Evolutionary conservation across 2,888 invertebrate genomes (phyloP), one percentile per base, ranked within the genome.

Genomic region (Lacanobia oleracea): DNA sequence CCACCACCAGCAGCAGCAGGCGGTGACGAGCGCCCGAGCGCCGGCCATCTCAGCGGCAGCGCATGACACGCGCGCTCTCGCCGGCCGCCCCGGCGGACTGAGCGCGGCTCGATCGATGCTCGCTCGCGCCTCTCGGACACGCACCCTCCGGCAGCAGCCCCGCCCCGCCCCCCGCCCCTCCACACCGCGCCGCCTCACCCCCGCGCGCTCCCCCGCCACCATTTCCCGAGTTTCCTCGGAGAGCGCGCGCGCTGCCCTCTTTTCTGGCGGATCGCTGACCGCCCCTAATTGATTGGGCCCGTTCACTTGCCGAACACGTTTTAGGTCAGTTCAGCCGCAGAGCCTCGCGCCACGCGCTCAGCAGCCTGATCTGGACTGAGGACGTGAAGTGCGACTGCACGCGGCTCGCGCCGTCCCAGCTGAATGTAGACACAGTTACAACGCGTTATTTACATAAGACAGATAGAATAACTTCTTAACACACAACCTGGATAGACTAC

Each of bases 191-290:
- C 75, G 83, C 82, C 88, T 87, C 89, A 84, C 80, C 14, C 76
- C 89, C 88, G 88, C 88, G 89, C 89, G 89, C 90, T 90, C 89
- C 90, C 88, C 90, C 91, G 88, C 90, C 88, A 90, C 92, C 90
- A 91, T 95, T 95, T 94, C 94, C 96, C 96, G 94, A 93, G 90
- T 94, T 94, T 95, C 93, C 94, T 91, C 89, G 92, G 95, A 94
- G 96, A 96, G 96, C 96, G 96, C 96, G 95, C 95, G 95, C 96
- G 96, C 96, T 96, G 96, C 94, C 96, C 94, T 93, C 93, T 93
- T 95, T 95, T 94, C 94, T 90, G 90, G 91, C 94, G 92, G 94
- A 95, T 93, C 94, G 95, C 95, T 95, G 95, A 94, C 95, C 95
- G 95, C 93, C 93, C 94, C 94, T 95, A 95, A 96, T 95, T 96